These are phyloP conservation scores for Athalia circularis DNA, from an alignment of 2,888 invertebrate species.

Conservation along the genomic window DNA sequence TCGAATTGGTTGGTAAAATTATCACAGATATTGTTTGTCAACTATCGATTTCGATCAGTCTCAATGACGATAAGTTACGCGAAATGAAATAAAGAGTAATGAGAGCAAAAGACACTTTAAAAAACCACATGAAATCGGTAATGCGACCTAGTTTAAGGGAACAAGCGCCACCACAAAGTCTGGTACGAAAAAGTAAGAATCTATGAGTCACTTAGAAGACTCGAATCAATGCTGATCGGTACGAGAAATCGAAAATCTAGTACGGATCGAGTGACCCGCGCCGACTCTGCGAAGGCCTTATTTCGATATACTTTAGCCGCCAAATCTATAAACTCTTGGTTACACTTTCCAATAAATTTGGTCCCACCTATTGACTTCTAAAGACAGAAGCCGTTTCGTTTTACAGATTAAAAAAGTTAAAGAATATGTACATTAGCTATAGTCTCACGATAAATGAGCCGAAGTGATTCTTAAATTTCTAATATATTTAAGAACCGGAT, in stretches of 20 bases:
- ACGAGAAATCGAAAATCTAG: constrained; percentile 45
- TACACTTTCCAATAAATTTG: constrained; percentile 44
- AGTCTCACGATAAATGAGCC: too few relatives aligned
- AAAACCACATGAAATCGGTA: constrained; percentile 40
- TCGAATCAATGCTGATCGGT: constrained; percentile 41
- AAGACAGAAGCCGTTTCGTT: constrained; percentile 29
- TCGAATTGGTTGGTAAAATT: constrained; percentile 14
- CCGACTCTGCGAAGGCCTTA: constrained; percentile 39
- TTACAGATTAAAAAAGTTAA: not conserved
- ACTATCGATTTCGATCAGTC: constrained; percentile 25
- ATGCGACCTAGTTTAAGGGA: constrained; percentile 38
- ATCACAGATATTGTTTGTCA: constrained; percentile 29
- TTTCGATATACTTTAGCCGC: constrained; percentile 14
- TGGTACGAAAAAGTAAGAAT: constrained; percentile 25
- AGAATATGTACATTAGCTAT: not conserved
- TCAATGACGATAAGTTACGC: constrained; percentile 24
- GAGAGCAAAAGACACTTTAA: not conserved
- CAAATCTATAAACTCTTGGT: constrained; percentile 36
- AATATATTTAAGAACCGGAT: too few relatives aligned
- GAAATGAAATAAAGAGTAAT: not conserved
- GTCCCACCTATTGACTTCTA: constrained; percentile 31
- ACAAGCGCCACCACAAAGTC: constrained; percentile 40
- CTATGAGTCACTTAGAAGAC: constrained; percentile 41
- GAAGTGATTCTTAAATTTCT: too few relatives aligned
- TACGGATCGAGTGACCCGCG: constrained; percentile 43